Evolutionary conservation across 2,888 invertebrate species (phyloP).

Genomic region (Epistrophe grossulariae): DNA sequence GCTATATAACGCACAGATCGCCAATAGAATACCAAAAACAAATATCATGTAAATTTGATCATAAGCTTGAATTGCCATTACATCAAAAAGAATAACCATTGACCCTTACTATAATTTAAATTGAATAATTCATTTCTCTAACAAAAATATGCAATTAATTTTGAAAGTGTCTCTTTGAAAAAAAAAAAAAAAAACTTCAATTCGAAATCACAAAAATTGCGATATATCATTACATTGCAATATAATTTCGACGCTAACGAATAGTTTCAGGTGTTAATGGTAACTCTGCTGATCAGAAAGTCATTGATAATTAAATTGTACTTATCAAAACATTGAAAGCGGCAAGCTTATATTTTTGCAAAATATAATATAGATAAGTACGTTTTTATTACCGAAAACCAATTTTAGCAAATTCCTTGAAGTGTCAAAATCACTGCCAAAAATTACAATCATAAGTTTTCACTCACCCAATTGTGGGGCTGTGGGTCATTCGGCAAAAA

Average conservation of each 20-base stretch:
- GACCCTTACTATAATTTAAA: too few species aligned
- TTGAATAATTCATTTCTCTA: too few species aligned
- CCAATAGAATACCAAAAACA: too few species aligned
- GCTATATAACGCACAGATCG: too few species aligned
- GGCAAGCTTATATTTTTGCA: neutral
- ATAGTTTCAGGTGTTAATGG: neutral
- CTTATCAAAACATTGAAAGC: neutral
- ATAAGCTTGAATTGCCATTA: too few species aligned
- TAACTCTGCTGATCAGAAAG: neutral
- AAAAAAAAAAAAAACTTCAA: neutral
- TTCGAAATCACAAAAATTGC: neutral
- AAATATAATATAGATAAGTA: neutral
- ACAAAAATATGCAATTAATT: neutral
- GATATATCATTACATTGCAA: neutral
- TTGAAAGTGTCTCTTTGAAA: neutral
- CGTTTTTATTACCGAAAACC: conserved; percentile 17
- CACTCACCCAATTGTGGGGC: conserved; percentile 53
- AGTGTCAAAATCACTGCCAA: conserved; percentile 38
- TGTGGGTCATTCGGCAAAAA: conserved; percentile 23
- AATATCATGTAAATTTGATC: too few species aligned
- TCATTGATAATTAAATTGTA: neutral
- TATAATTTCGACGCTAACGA: neutral
- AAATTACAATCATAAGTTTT: conserved; percentile 26
- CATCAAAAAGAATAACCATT: too few species aligned
- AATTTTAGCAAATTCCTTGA: conserved; percentile 35